Percentiles rank a stretch among this genome's conserved stretches.
phyloP scores from a whole-genome alignment of 1,140 invertebrate species.

The Telenomus remus region DNA sequence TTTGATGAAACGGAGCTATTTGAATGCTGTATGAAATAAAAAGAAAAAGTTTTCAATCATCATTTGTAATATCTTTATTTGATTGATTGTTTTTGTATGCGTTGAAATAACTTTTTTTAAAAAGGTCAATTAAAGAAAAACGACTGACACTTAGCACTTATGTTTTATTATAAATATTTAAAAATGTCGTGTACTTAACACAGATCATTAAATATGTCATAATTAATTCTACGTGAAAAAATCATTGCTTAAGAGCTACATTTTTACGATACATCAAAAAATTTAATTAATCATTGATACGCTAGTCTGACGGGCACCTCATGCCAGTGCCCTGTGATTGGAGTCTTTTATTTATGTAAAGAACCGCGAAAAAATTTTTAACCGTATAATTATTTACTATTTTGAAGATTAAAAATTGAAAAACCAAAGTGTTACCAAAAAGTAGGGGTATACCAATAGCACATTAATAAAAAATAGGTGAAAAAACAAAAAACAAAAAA shows the following conservation, averaged over 20 bases:
- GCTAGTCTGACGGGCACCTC: slow-evolving; percentile 21
- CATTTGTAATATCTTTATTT: no score
- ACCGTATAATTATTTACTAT: background rate
- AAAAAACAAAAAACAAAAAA: background rate
- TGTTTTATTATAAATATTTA: slow-evolving; percentile 53
- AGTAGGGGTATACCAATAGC: no score
- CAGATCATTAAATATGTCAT: slow-evolving; percentile 20
- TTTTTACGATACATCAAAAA: slow-evolving; percentile 35
- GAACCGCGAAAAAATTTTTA: slow-evolving; percentile 9
- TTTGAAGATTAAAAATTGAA: slow-evolving; percentile 4
- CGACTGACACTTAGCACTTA: background rate
- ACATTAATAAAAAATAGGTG: no score
- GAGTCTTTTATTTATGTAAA: slow-evolving; percentile 8
- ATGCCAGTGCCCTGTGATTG: slow-evolving; percentile 11
- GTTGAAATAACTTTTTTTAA: background rate
- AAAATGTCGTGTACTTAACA: slow-evolving; percentile 34
- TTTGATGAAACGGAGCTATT: slow-evolving; percentile 4
- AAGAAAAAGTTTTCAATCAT: background rate
- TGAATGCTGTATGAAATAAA: no score
- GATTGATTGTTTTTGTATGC: background rate
- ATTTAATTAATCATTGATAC: slow-evolving; percentile 22
- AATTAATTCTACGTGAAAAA: slow-evolving; percentile 34
- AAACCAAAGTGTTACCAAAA: background rate
- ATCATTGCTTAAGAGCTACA: slow-evolving; percentile 22
- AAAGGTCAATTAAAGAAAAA: background rate